Conservation (phyloP, 2,888 invertebrate genomes). For the Hypomecis punctinalis region DNA sequence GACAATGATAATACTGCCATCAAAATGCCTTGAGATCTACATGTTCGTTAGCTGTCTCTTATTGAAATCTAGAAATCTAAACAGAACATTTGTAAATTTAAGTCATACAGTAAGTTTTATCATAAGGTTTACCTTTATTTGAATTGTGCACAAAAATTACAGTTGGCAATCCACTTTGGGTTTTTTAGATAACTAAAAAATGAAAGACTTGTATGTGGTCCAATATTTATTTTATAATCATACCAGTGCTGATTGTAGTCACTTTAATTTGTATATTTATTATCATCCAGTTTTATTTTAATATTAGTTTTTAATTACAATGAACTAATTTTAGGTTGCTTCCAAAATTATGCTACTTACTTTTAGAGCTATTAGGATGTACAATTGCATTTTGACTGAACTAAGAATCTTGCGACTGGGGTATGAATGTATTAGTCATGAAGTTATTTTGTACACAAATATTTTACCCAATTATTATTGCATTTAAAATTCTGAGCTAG, state of each 20-base stretch:
- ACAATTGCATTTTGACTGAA: conserved; percentile 79
- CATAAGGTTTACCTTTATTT: conserved; percentile 46
- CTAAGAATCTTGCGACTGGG: conserved; percentile 75
- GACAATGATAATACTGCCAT: conserved; percentile 52
- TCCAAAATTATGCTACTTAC: conserved; percentile 74
- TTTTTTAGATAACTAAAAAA: conserved; percentile 52
- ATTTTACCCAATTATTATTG: conserved; percentile 65
- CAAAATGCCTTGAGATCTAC: conserved; percentile 46
- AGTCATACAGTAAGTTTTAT: conserved; percentile 40
- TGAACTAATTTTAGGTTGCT: conserved; percentile 78
- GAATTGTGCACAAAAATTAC: conserved; percentile 53
- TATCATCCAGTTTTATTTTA: conserved; percentile 64
- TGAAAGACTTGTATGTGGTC: conserved; percentile 80
- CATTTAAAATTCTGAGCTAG: conserved; percentile 77
- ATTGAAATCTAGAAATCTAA: conserved; percentile 30
- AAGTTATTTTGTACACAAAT: conserved; percentile 64
- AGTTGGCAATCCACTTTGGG: conserved; percentile 45
- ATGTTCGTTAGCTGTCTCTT: conserved; percentile 31
- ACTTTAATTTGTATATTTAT: conserved; percentile 54
- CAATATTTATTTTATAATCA: conserved; percentile 66
- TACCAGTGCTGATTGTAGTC: conserved; percentile 44
- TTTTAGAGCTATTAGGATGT: conserved; percentile 68
- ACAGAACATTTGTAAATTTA: conserved; percentile 35
- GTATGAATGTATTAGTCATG: conserved; percentile 75
- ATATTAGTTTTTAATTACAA: conserved; percentile 60